Evolutionary conservation across 2,797 vertebrate species (phyloP).

Genomic region (Anguilla pacifica): DNA sequence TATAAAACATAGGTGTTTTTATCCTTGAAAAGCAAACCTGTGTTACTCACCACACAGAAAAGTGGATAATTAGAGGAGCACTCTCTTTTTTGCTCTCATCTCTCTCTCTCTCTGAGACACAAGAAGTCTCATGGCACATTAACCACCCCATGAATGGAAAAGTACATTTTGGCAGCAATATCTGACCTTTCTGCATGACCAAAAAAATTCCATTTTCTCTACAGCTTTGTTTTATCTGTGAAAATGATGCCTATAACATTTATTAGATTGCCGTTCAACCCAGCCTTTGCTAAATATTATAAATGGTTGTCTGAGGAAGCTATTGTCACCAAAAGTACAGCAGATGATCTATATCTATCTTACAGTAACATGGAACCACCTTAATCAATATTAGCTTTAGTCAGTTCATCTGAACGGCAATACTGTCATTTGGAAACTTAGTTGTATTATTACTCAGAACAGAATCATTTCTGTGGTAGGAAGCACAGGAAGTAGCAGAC

Average conservation of each 20-base stretch:
- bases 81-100: not conserved
- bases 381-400: not conserved
- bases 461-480: not conserved
- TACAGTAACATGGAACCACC: not conserved
- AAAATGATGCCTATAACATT: not conserved
- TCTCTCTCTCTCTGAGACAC: not conserved
- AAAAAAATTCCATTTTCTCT: constrained; percentile 14
- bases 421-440: not conserved
- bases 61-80: not conserved
- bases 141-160: constrained; percentile 29
- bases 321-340: not conserved
- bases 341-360: not conserved
- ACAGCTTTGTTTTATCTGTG: constrained; percentile 2
- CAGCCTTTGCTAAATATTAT: not conserved
- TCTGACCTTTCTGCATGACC: constrained; percentile 33
- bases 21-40: not conserved
- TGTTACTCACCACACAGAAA: constrained; percentile 10
- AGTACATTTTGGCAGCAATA: constrained; percentile 25
- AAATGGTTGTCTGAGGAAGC: not conserved
- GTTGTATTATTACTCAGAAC: not conserved
- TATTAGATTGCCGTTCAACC: not conserved
- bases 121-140: constrained; percentile 17
- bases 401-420: not conserved
- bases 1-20: not conserved
- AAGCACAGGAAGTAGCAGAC: constrained; percentile 8